Evolutionary conservation across 2,113 vertebrate genomes (phyloP).

Genomic region (Mobula hypostoma): DNA sequence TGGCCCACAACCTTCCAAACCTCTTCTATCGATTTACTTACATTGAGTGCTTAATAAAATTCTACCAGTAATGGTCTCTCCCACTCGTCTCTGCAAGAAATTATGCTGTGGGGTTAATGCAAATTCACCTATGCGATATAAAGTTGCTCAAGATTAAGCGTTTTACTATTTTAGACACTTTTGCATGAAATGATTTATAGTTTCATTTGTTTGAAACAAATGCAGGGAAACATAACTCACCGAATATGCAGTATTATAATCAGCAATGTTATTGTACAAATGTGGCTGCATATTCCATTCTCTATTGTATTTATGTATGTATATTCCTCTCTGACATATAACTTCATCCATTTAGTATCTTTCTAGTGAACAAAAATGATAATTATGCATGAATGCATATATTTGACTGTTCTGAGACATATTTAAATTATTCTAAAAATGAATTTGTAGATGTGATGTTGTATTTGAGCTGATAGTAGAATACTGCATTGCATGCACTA

Average conservation of each 20-base stretch:
- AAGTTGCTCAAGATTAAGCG: background rate
- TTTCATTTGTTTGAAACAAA: background rate
- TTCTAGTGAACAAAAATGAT: background rate
- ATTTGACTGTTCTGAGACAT: background rate
- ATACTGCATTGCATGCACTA: background rate
- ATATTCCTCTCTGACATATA: background rate
- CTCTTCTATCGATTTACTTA: background rate
- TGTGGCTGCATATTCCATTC: background rate
- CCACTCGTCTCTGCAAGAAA: no score
- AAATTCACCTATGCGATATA: background rate
- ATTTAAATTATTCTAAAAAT: background rate
- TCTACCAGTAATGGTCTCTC: background rate
- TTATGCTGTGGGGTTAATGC: background rate
- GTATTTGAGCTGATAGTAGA: background rate
- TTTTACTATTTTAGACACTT: background rate
- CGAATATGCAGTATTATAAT: background rate
- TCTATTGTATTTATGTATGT: background rate
- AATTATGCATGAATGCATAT: background rate
- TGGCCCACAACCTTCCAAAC: no score
- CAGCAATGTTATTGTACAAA: background rate
- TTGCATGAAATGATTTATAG: background rate
- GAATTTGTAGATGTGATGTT: background rate
- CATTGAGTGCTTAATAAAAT: background rate
- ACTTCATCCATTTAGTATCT: background rate
- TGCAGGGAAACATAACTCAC: background rate